phyloP scores from a whole-genome alignment of 2,797 vertebrate genomes.

The Meda fulgida region DNA sequence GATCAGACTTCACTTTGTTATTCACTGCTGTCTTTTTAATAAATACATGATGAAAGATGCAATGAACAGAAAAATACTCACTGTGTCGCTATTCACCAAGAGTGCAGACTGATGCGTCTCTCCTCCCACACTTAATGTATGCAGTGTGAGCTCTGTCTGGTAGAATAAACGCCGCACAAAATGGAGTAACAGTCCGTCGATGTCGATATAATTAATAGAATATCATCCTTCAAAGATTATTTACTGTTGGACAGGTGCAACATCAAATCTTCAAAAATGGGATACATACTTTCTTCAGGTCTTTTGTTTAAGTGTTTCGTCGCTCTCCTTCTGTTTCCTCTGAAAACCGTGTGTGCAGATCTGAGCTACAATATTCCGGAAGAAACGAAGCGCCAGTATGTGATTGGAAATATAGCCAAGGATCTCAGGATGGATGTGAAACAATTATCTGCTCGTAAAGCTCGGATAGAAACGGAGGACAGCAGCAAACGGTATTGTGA shows the following conservation, averaged over 20 bases:
- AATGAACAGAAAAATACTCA: slow-evolving; percentile 17
- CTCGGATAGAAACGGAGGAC: too few relatives aligned
- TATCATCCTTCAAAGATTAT: neutral
- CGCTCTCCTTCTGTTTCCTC: slow-evolving; percentile 20
- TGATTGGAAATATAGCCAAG: too few relatives aligned
- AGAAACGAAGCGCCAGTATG: slow-evolving; percentile 21
- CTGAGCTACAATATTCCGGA: slow-evolving; percentile 71
- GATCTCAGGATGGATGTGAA: too few relatives aligned
- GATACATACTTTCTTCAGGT: neutral
- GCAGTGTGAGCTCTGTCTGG: neutral
- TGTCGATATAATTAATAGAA: accelerated
- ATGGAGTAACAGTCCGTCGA: slow-evolving; percentile 47
- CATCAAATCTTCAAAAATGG: neutral
- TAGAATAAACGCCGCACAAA: slow-evolving; percentile 43
- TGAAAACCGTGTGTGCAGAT: slow-evolving; percentile 36
- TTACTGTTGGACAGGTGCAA: neutral
- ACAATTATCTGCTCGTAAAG: too few relatives aligned
- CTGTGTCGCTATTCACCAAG: slow-evolving; percentile 54
- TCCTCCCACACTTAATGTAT: neutral
- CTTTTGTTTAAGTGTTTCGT: neutral
- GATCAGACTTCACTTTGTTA: neutral
- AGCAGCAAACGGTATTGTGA: too few relatives aligned
- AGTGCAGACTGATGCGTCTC: neutral
- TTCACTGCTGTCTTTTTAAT: neutral
- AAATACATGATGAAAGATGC: neutral